Evolutionary conservation across 30 jellyfish, hydroid and myxozoan genomes (phyloP).

Genomic region (Pelagia noctiluca): DNA sequence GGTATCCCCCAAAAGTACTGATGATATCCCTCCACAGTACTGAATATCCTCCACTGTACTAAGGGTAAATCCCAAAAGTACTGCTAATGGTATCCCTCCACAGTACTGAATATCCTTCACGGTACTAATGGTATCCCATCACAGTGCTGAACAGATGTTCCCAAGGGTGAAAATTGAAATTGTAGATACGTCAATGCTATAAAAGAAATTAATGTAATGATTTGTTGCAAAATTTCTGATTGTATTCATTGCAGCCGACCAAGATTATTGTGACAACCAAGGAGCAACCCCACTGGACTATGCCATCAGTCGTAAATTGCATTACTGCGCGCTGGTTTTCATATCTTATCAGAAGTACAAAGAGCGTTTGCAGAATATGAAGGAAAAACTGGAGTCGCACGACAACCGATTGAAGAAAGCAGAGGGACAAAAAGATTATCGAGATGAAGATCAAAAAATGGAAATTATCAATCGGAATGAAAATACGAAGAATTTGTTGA

Average conservation of each 20-base stretch:
- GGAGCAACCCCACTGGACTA: conserved; percentile 81
- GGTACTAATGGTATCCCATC: too few species aligned
- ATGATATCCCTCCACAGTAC: too few species aligned
- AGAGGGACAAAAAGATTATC: neutral
- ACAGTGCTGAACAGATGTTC: neutral
- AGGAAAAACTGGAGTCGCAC: conserved; percentile 14
- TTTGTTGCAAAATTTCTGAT: too few species aligned
- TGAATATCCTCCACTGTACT: too few species aligned
- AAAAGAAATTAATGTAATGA: too few species aligned
- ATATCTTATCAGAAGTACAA: conserved; percentile 79
- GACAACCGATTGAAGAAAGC: neutral
- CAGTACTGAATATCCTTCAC: too few species aligned
- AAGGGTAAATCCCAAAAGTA: too few species aligned
- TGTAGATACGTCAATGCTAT: too few species aligned
- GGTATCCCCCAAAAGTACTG: too few species aligned
- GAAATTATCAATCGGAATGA: neutral
- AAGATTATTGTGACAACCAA: conserved; percentile 62
- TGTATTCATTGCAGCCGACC: conserved; percentile 67
- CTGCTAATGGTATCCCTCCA: too few species aligned
- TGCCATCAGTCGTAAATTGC: conserved; percentile 60
- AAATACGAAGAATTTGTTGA: neutral
- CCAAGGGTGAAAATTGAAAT: too few species aligned
- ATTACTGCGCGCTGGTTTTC: conserved; percentile 81
- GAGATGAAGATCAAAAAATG: neutral
- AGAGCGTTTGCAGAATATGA: conserved; percentile 53